Base-by-base conservation (phyloP, 35 echinoderm and acorn worm species). In the Hemicentrotus pulcherrimus region DNA sequence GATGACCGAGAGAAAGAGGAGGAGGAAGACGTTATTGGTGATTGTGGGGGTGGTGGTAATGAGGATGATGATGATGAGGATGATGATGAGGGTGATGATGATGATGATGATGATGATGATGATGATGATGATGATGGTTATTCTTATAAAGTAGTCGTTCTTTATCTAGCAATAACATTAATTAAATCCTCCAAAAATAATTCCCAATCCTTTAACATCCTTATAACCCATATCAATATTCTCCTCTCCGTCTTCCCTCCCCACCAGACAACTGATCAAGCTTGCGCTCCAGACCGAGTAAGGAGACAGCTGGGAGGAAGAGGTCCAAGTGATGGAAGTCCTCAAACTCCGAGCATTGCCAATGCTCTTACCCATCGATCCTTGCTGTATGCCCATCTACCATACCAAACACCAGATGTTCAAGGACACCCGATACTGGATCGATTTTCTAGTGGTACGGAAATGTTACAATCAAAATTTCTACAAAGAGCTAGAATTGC, bases 361-460 rank as follows among this genome's bases (percentile, higher is more conserved):
- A 0, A 96, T 97, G 90, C 46, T 96, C 3, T 88, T 98, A 46
- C 97, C 96, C 28, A 65, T 97, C 18, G 96, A 98, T 86, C 98
- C 98, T 5, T 99, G 98, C 91, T 99, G 98, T 94, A 95, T 89
- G 28, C 97, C 97, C 16, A 94, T 98, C 86, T 99, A 99, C 92
- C 95, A 96, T 48, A 97, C 97, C 48, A 99, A 97, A 87, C 98
- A 99, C 88, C 95, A 97, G 47, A 46, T 99, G 10, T 95, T 95
- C 91, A 96, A 96, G 48, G 98, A 99, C 85, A 46, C 95, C n/a
- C 96, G 96, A 61, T 99, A 99, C 92, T 99, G 98, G 98, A 96
- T 99, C 31, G 98, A 99, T 65, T 99, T 99, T 88, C 96, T 95
- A 28, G 94, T 98, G 96, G 98, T 98, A 88, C 94, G 98, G 94